Base-by-base conservation (phyloP, 2,797 vertebrate species). In the Alectoris magna region DNA sequence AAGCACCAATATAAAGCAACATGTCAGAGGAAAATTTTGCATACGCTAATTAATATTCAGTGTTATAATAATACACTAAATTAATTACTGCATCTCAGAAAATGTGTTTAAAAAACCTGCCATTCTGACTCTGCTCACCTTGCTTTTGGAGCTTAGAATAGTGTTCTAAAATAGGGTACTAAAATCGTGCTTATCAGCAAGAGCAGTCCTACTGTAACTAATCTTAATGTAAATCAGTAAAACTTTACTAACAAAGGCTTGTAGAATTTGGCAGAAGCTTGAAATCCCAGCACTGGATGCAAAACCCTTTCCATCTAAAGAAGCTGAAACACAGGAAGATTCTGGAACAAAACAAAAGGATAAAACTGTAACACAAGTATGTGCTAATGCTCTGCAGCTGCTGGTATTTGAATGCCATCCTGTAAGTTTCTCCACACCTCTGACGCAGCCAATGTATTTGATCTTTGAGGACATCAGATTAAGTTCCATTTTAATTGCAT, bases 371-470 rank as follows among this genome's bases (percentile, higher is more conserved):
- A 10, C 69, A 81, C 26, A 21, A 60, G 84, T 34, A 84, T 21
- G 49, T 76, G 83, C 89, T 90, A 89, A 79, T 92, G 73, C 76
- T 93, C 71, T 49, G 39, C 87, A 75, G 75, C 6, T 91, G 96
- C 93, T 94, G 93, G 91, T 95, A 93, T 71, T 9, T 89, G 84
- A 85, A 80, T 44, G 26, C 62, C 55, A 27, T 27, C 77, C 46
- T 80, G 71, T 31, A 21, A 38, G 14, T 43, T 73, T 73, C 82
- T 55, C 31, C 69, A 51, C 62, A 14, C 16, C 76, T 83, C 82
- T 78, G 77, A 49, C 69, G 87, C 75, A 70, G 84, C 67, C 63
- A n/a, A 24, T 29, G 46, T 34, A 24, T 34, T 43, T 41, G 41
- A 53, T 39, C 53, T 49, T 19, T 4, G 43, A 92, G 92, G 55